Evolutionary conservation across 2,797 vertebrate species (phyloP), one percentile per base, ranked within the genome.

Genomic region (Danio choprae): DNA sequence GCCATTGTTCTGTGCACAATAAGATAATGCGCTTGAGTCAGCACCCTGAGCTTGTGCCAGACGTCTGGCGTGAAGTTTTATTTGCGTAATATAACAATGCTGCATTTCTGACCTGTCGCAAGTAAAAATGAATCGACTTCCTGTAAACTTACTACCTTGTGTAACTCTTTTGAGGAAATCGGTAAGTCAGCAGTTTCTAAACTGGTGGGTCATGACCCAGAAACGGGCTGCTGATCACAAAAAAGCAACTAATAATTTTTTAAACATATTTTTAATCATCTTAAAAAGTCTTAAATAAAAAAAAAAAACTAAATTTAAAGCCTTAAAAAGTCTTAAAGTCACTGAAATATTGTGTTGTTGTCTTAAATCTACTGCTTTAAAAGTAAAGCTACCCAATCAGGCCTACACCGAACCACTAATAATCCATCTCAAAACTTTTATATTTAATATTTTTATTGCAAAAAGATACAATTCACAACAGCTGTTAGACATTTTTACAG

Each of bases 1-100:
- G 68, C 38, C 58, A 79, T 79, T 79, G 68, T 79, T 80, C 56
- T 11, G 3, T 51, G 60, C 60, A 76, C 60, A 62, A 74, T 59
- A 7, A 77, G 44, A 71, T 71, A 62, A 79, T 71, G 15, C 10
- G 11, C 44, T n/a, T 63, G 77, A 71, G 77, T 79, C 77, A 72
- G 77, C 58, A 60, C 44, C 56, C 46, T 50, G 67, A 43, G 9
- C 7, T 51, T 0, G 2, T 60, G 76, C 76, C 65, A 70, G 60
- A n/a, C 9, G 41, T 78, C 76, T 78, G 44, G 41, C 3, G 16
- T 18, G 12, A 60, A 58, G 18, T 46, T 68, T 60, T 1, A 22
- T 70, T 77, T 77, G 40, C 3, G 41, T 50, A 68, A 67, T 11
- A 1, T 22, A 12, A 60, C 36, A 60, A 12, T 51, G 36, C 12